phyloP scores from a whole-genome alignment of 2,797 vertebrate species.

The Gymnothorax reevesii region DNA sequence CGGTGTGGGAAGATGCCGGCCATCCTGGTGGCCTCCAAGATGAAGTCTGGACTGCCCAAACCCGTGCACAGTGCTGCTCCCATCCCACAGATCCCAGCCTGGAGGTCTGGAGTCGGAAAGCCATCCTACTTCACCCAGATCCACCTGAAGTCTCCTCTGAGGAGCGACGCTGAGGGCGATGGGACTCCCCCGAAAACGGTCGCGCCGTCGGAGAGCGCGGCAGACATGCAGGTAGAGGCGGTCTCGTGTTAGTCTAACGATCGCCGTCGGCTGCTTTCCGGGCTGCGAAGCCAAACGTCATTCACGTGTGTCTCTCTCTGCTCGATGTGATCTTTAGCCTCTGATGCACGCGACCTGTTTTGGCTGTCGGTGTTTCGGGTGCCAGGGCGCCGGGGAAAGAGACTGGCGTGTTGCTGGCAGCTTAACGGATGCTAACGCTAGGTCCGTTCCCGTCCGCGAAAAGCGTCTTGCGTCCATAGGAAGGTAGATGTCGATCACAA shows the following conservation, averaged over 20 bases:
- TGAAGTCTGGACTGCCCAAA: slow-evolving; percentile 97
- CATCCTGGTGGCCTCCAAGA: slow-evolving; percentile 92
- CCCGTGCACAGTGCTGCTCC: slow-evolving; percentile 92
- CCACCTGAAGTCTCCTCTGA: slow-evolving; percentile 73
- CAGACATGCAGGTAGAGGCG: slow-evolving; percentile 85
- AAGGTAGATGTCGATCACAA: neutral
- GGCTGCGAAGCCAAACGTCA: neutral
- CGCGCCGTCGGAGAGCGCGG: slow-evolving; percentile 66
- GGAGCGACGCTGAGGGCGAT: slow-evolving; percentile 61
- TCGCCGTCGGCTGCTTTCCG: neutral
- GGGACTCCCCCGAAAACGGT: slow-evolving; percentile 64
- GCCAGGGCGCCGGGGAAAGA: neutral
- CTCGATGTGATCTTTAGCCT: neutral
- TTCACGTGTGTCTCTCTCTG: neutral
- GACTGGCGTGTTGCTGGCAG: neutral
- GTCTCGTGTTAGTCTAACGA: neutral
- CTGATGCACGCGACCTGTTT: neutral
- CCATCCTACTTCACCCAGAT: slow-evolving; percentile 72
- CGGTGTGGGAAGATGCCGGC: slow-evolving; percentile 89
- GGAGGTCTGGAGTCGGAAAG: slow-evolving; percentile 77
- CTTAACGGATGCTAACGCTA: neutral
- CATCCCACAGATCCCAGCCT: slow-evolving; percentile 84
- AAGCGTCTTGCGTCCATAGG: neutral
- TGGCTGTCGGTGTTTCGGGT: neutral
- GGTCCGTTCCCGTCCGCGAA: neutral